A percentile compares a stretch with the other conserved stretches of the same genome.
Evolutionary conservation across 2,797 vertebrate species (phyloP).

Genomic region (Syngnathus acus): DNA sequence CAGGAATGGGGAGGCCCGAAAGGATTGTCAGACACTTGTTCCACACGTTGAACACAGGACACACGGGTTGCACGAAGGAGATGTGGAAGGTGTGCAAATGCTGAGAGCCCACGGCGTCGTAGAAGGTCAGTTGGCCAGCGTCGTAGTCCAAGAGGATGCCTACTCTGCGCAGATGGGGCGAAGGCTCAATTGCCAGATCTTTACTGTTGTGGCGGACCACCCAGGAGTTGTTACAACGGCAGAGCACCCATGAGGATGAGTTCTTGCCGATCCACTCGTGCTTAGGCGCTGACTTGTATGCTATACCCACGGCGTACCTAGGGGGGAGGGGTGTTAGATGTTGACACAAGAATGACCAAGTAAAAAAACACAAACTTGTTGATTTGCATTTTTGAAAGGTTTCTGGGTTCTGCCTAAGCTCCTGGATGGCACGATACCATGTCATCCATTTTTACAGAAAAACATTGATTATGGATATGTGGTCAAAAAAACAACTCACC

Average conservation of each 20-base stretch:
- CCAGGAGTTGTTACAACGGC: conserved; percentile 96
- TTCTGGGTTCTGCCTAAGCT: too few relatives aligned
- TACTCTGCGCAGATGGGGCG: conserved; percentile 86
- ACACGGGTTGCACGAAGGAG: conserved; percentile 88
- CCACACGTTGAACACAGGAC: conserved; percentile 97
- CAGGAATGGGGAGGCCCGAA: conserved; percentile 93
- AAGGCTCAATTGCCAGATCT: conserved; percentile 88
- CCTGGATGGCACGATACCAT: too few relatives aligned
- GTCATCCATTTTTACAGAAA: too few relatives aligned
- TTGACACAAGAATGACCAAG: not conserved
- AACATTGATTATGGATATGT: too few relatives aligned
- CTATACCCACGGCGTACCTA: conserved; percentile 95
- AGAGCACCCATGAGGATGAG: conserved; percentile 91
- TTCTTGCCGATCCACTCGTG: conserved; percentile 98
- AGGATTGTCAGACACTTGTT: conserved; percentile 97
- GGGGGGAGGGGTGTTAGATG: not conserved
- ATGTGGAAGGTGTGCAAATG: conserved; percentile 93
- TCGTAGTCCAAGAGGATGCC: conserved; percentile 96
- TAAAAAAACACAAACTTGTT: too few relatives aligned
- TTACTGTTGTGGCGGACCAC: conserved; percentile 93
- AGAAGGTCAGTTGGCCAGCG: conserved; percentile 86
- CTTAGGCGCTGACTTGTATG: conserved; percentile 93
- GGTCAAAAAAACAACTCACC: conserved; percentile 61
- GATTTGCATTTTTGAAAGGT: too few relatives aligned
- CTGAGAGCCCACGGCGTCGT: conserved; percentile 91